Evolutionary conservation across 1,140 invertebrate species (phyloP).

Genomic region (Drosophila pallidifrons): DNA sequence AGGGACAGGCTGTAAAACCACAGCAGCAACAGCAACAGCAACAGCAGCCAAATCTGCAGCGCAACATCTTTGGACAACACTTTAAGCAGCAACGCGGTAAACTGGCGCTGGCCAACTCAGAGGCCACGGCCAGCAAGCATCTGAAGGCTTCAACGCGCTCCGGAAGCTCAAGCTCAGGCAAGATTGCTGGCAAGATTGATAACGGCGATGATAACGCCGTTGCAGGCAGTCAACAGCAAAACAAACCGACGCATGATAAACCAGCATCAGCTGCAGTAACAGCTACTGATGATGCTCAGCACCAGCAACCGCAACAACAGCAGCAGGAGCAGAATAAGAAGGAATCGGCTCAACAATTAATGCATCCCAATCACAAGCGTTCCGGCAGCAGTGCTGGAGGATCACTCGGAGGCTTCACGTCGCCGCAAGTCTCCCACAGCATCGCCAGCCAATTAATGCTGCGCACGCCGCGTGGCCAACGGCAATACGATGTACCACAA

Average conservation of each 20-base stretch:
- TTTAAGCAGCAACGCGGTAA: conserved; percentile 76
- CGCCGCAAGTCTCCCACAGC: conserved; percentile 73
- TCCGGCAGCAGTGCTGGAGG: conserved; percentile 57
- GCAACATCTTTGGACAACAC: conserved; percentile 75
- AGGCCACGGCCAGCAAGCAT: conserved; percentile 71
- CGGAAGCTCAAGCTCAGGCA: conserved; percentile 40
- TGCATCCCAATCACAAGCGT: conserved; percentile 76
- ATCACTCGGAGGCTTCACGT: conserved; percentile 46
- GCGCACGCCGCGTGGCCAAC: conserved; percentile 87
- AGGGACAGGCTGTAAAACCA: conserved; percentile 18
- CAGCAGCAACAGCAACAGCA: conserved; percentile 36
- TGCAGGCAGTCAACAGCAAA: not conserved
- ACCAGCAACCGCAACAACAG: conserved; percentile 36
- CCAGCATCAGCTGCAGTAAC: conserved; percentile 16
- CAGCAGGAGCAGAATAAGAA: conserved; percentile 53
- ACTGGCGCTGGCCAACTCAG: conserved; percentile 65
- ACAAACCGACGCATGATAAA: conserved; percentile 26
- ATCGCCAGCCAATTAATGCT: conserved; percentile 88
- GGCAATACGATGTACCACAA: conserved; percentile 90
- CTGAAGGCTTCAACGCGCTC: conserved; percentile 56
- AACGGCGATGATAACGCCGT: not conserved
- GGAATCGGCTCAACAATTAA: conserved; percentile 47
- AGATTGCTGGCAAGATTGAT: conserved; percentile 49
- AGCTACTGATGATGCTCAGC: conserved; percentile 22
- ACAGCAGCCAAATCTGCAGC: conserved; percentile 55